Percentiles rank a stretch among this genome's conserved stretches.
phyloP scores from a whole-genome alignment of 2,888 invertebrate genomes.

The Fissipunctia ypsillon region DNA sequence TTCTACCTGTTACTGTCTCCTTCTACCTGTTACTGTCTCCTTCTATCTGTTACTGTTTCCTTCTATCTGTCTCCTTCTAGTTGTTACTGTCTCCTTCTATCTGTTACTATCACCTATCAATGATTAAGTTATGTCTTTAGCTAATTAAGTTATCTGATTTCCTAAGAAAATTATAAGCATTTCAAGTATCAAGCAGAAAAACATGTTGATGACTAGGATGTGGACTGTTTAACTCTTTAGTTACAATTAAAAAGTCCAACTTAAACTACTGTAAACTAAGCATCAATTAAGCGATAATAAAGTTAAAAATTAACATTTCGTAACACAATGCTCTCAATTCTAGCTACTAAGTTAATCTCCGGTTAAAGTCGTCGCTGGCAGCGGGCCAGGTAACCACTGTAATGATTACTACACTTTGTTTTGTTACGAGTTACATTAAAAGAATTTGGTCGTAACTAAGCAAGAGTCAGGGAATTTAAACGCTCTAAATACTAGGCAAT shows the following conservation, averaged over 20 bases:
- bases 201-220: neutral
- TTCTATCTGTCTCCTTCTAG: neutral
- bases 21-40: too few species aligned
- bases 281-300: slow-evolving; percentile 53
- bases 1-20: too few species aligned
- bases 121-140: neutral
- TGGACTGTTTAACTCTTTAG: neutral
- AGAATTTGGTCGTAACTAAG: slow-evolving; percentile 17
- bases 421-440: slow-evolving; percentile 27
- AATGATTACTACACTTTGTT: slow-evolving; percentile 46
- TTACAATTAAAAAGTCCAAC: neutral
- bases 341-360: slow-evolving; percentile 60
- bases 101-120: too few species aligned
- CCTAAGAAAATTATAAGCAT: too few species aligned
- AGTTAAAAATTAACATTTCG: slow-evolving; percentile 62
- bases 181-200: neutral
- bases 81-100: too few species aligned
- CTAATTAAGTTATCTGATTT: neutral
- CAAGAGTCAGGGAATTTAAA: neutral
- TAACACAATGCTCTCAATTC: slow-evolving; percentile 54
- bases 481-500: too few species aligned
- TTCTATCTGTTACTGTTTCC: too few species aligned
- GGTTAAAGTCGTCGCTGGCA: slow-evolving; percentile 58
- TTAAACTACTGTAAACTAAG: slow-evolving; percentile 31
- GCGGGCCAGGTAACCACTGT: slow-evolving; percentile 54